A percentile compares a stretch with the other conserved stretches of the same genome.
phyloP scores from a whole-genome alignment of 2,113 vertebrate genomes.

The Microtus pennsylvanicus region DNA sequence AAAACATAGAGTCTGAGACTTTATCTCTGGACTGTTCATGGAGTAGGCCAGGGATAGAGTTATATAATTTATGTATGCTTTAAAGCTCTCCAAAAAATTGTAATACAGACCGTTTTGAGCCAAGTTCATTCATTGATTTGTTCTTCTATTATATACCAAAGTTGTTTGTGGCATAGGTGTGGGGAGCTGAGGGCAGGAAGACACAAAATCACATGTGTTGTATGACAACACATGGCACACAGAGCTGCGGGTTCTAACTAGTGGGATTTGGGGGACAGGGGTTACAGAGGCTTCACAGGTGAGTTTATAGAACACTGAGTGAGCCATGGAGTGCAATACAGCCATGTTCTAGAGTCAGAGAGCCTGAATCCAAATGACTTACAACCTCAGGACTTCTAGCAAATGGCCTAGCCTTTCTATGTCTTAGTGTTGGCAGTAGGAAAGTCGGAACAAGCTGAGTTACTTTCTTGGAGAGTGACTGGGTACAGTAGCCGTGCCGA shows the following conservation, averaged over 20 bases:
- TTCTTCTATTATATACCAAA: neutral
- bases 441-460: neutral
- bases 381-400: neutral
- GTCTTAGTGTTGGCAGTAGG: neutral
- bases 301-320: neutral
- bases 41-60: neutral
- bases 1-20: neutral
- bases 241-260: neutral
- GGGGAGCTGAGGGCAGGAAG: neutral
- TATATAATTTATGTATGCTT: neutral
- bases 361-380: neutral
- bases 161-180: neutral
- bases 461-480: neutral
- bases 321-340: neutral
- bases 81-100: neutral
- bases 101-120: neutral
- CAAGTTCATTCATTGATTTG: constrained; percentile 32
- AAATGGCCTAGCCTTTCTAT: neutral
- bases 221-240: neutral
- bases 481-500: neutral
- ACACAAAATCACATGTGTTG: neutral
- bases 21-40: neutral
- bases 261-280: neutral
- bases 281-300: neutral
- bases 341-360: neutral